Evolutionary conservation across 2,888 invertebrate genomes (phyloP), one percentile per base, ranked within the genome.

Genomic region (Eilema griseolum): DNA sequence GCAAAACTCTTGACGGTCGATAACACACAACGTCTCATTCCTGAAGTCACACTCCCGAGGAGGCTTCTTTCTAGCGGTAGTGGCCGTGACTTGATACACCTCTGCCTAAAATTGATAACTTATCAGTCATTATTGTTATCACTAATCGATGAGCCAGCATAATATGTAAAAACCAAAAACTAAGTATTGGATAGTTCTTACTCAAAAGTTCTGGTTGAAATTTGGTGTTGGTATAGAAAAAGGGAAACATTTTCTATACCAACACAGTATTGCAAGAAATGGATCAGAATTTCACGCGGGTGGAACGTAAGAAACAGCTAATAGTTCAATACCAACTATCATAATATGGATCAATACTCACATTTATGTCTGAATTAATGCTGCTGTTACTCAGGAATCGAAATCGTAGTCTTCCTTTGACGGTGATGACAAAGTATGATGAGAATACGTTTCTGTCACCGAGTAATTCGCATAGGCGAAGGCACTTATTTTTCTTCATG

Each of bases 351-450:
- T 20, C 7, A 46, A 20, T 24, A 82, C 90, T 88, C 77, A 94
- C 95, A 56, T 90, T 88, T 72, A 94, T 88, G 73, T 93, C 93
- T 3, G 87, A 71, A 77, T 94, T 95, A 31, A 94, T 86, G 71
- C 93, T 94, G 86, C 92, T 94, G 70, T 95, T 94, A 75, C 93
- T 93, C 41, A 90, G 70, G 69, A 92, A 95, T 37, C 87, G 84
- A 41, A 95, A 91, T 11, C 89, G 83, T 10, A 94, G 75, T 62
- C 88, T 87, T 14, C 86, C 85, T 64, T 62, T 83, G 1, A 90
- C 85, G 2, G 86, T 83, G 20, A 89, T 80, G 2, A 88, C 85
- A 67, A 87, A 92, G 70, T 92, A 92, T 0, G 83, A 81, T 0
- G 90, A 85, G 0, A 73, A 28, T 1, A 78, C 41, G 33, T 86